Evolutionary conservation across 2,113 vertebrate genomes (phyloP).

Genomic region (Rhinoderma darwinii): DNA sequence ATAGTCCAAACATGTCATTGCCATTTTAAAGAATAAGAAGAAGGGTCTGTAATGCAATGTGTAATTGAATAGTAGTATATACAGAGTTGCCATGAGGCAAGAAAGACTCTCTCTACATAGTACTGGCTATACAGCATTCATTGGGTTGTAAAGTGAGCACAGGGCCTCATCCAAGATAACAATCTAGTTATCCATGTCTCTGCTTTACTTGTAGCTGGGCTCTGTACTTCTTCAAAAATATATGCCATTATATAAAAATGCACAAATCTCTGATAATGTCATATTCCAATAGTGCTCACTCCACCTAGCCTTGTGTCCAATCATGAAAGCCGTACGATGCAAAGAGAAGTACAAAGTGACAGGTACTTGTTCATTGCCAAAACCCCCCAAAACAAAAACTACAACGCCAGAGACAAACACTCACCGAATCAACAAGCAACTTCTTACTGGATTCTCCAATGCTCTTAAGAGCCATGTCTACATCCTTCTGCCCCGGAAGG

Average conservation of each 20-base stretch:
- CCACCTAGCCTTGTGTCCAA: too few species aligned
- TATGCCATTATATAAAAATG: not conserved
- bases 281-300: not conserved
- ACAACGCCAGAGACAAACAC: constrained; percentile 53
- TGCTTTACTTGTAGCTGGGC: not conserved
- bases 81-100: not conserved
- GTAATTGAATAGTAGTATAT: constrained; percentile 3
- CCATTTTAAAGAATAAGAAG: constrained; percentile 10
- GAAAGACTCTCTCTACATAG: not conserved
- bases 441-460: constrained; percentile 99
- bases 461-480: constrained; percentile 96
- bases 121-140: constrained; percentile 12
- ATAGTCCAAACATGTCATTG: not conserved
- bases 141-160: not conserved
- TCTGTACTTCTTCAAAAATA: not conserved
- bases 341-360: too few species aligned
- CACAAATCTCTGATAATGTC: not conserved
- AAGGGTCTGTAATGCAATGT: not conserved
- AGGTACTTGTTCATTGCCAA: not conserved
- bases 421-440: constrained; percentile 92
- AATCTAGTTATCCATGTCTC: not conserved
- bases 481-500: constrained; percentile 97
- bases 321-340: too few species aligned
- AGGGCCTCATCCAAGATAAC: not conserved
- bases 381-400: not conserved